A percentile compares a stretch with the other conserved stretches of the same genome.
Conservation (phyloP, 2,888 invertebrate species). For the Rhagium mordax region DNA sequence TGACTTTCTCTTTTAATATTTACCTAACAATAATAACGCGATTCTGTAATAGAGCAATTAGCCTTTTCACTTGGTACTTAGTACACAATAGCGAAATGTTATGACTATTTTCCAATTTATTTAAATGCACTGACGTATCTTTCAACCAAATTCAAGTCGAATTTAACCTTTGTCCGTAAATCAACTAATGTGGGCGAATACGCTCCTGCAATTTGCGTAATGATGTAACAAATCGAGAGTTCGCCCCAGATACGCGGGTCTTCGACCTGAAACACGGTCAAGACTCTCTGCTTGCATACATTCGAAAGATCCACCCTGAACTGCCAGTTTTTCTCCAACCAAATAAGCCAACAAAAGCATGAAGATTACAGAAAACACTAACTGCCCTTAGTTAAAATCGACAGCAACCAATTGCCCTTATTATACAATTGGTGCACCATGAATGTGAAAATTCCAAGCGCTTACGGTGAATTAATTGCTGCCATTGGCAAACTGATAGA, state of each 20-base stretch:
- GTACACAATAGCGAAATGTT: not conserved
- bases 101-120: not conserved
- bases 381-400: not conserved
- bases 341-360: not conserved
- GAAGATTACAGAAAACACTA: not conserved
- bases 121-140: not conserved
- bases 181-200: slow-evolving; percentile 33
- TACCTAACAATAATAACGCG: not conserved
- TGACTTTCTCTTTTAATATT: not conserved
- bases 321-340: slow-evolving; percentile 14
- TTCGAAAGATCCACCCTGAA: slow-evolving; percentile 55
- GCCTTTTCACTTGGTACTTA: not conserved
- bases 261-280: slow-evolving; percentile 68
- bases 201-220: slow-evolving; percentile 51
- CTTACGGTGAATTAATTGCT: slow-evolving; percentile 18
- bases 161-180: not conserved
- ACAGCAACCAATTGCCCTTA: not conserved
- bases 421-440: not conserved
- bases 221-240: slow-evolving; percentile 59
- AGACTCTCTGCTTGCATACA: slow-evolving; percentile 62
- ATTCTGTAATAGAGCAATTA: not conserved
- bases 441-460: not conserved
- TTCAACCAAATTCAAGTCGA: no score
- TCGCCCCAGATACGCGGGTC: slow-evolving; percentile 60
- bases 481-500: slow-evolving; percentile 32